Base-by-base conservation (phyloP, 2,888 invertebrate species). In the Eupelmus urozonus region DNA sequence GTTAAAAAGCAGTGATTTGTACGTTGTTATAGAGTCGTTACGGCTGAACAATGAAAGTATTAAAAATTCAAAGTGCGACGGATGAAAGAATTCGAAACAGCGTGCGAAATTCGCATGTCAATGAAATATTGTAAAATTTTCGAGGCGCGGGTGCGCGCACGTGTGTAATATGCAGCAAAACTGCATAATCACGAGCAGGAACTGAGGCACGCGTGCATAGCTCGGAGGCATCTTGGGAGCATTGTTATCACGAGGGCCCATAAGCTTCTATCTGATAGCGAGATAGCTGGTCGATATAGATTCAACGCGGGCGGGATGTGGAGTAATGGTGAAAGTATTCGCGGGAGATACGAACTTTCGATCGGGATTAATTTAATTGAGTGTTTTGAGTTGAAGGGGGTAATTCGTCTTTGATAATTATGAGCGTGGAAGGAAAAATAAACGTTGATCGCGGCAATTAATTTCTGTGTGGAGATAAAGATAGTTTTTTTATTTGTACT, bases 311-410 rank as follows among this genome's bases (percentile, higher is more conserved):
- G 65, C 29, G 29, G 11, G 66, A 60, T 76, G 76, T 70, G 70
- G 23, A 7, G 82, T 76, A 78, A 79, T 53, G 81, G 81, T 80
- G 81, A 83, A 83, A 83, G 81, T 83, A 78, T 62, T 60, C 72
- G 75, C 25, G 42, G 3, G 40, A 29, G 62, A 49, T 76, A 80
- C 72, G 65, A 76, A 79, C 76, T 81, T 71, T 82, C 84, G 84
- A 86, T 87, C 85, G 85, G 84, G 85, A 86, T 85, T 84, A 83
- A 85, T 84, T 85, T 85, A 85, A 87, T 86, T 84, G 85, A 83
- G 76, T 67, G 53, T 67, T 72, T 72, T 42, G n/a, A 18, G 20
- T 20, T 45, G 27, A n/a, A 42, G 25, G n/a, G n/a, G n/a, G n/a
- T n/a, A n/a, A 34, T 34, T 34, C 3, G 34, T 34, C 9, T 5